Evolutionary conservation across 2,113 vertebrate species (phyloP).

Genomic region (Maccullochella peelii): DNA sequence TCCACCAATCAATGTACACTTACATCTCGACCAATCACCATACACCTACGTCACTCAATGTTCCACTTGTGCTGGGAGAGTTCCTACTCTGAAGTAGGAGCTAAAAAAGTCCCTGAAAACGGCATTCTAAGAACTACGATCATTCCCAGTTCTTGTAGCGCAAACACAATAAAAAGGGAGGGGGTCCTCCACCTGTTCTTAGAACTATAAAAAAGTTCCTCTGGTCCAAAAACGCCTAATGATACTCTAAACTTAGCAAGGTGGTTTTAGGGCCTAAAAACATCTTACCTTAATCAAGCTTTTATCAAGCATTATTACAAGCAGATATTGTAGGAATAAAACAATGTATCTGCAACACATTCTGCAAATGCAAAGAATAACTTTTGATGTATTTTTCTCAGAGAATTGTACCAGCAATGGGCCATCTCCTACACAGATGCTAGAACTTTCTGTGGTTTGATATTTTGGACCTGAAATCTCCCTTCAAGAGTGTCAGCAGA

Average conservation of each 20-base stretch:
- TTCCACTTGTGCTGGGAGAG: too few relatives aligned
- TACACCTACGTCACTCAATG: too few relatives aligned
- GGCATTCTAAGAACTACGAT: too few relatives aligned
- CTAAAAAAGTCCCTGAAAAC: too few relatives aligned
- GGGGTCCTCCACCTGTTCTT: too few relatives aligned
- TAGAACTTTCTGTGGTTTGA: not conserved
- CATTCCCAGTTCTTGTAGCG: too few relatives aligned
- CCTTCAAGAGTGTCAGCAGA: not conserved
- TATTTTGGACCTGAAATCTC: not conserved
- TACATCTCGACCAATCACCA: too few relatives aligned
- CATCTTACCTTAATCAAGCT: not conserved
- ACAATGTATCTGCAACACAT: not conserved
- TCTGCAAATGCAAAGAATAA: not conserved
- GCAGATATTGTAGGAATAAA: not conserved
- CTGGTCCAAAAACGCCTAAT: not conserved
- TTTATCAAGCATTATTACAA: not conserved
- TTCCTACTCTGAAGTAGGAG: too few relatives aligned
- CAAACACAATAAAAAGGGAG: too few relatives aligned
- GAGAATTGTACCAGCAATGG: not conserved
- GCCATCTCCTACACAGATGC: not conserved
- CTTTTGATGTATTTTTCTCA: not conserved
- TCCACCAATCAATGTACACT: too few relatives aligned
- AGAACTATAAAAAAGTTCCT: too few relatives aligned
- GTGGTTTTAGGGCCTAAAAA: not conserved
- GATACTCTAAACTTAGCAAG: not conserved